Evolutionary conservation across 1,140 invertebrate species (phyloP).

Genomic region (Drosophila yakuba): DNA sequence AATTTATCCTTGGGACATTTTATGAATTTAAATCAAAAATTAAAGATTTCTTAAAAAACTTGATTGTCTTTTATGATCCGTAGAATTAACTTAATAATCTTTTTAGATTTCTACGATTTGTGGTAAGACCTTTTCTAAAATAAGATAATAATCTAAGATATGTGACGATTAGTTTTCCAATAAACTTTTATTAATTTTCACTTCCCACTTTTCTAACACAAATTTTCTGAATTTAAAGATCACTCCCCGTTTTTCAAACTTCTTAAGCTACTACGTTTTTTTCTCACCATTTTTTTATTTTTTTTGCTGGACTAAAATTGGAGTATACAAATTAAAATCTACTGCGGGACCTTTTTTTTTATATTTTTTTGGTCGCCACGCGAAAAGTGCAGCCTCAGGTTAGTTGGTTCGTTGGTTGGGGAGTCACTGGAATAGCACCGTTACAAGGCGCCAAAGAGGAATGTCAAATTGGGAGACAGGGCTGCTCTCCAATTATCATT

Average conservation of each 20-base stretch:
- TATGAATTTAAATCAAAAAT: no score
- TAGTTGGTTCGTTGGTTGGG: slow-evolving; percentile 16
- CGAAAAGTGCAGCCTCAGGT: slow-evolving; percentile 35
- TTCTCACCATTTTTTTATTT: slow-evolving; percentile 37
- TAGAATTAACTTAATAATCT: no score
- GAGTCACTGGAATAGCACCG: slow-evolving; percentile 48
- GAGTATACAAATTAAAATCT: slow-evolving; percentile 44
- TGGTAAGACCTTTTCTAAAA: neutral
- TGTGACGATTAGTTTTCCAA: neutral
- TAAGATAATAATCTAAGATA: neutral
- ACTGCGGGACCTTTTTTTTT: slow-evolving; percentile 10
- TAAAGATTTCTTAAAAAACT: no score
- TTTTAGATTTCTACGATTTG: no score
- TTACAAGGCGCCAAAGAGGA: slow-evolving; percentile 47
- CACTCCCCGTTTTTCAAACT: neutral
- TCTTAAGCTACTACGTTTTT: no score
- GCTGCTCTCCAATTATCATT: slow-evolving; percentile 25
- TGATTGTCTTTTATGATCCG: no score
- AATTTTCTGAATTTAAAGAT: neutral
- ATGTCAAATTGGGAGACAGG: slow-evolving; percentile 40
- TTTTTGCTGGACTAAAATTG: slow-evolving; percentile 27
- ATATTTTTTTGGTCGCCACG: slow-evolving; percentile 31
- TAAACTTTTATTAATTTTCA: neutral
- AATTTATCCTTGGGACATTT: no score
- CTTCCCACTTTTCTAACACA: neutral